These are phyloP conservation scores for Cydia strobilella DNA, from an alignment of 1,140 invertebrate genomes.

Conservation along the genomic window DNA sequence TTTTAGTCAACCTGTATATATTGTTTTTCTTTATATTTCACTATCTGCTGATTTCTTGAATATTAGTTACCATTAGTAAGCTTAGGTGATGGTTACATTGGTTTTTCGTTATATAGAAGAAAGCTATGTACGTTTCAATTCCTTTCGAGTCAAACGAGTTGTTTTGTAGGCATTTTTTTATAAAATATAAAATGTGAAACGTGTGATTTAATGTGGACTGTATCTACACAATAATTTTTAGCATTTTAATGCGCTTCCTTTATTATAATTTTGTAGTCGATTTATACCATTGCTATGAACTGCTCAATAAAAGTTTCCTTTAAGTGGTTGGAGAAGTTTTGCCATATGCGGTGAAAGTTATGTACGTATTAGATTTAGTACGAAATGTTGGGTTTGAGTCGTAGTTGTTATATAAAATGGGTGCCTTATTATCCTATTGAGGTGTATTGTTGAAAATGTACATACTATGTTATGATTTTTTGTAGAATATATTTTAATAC, in stretches of 20 bases:
- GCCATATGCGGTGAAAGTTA: slow-evolving; percentile 58
- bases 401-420: slow-evolving; percentile 46
- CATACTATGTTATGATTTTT: slow-evolving; percentile 74
- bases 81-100: slow-evolving; percentile 26
- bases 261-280: slow-evolving; percentile 23
- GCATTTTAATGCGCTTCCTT: slow-evolving; percentile 9
- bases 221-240: background rate
- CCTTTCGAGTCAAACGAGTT: slow-evolving; percentile 11
- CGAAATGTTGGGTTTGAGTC: slow-evolving; percentile 50
- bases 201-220: slow-evolving; percentile 14
- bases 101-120: background rate
- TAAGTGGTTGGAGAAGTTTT: slow-evolving; percentile 39
- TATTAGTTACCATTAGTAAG: slow-evolving; percentile 29
- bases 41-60: slow-evolving; percentile 12
- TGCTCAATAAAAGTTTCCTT: slow-evolving; percentile 51
- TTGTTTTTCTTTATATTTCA: background rate
- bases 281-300: slow-evolving; percentile 25
- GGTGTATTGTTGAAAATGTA: slow-evolving; percentile 74
- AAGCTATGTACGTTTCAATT: slow-evolving; percentile 4
- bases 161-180: slow-evolving; percentile 30
- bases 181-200: slow-evolving; percentile 14
- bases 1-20: too few species aligned
- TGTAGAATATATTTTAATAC: slow-evolving; percentile 71
- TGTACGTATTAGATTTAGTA: slow-evolving; percentile 45
- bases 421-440: slow-evolving; percentile 68